Evolutionary conservation across 2,113 vertebrate genomes (phyloP), one percentile per base, ranked within the genome.

Genomic region (Cheirogaleus medius): DNA sequence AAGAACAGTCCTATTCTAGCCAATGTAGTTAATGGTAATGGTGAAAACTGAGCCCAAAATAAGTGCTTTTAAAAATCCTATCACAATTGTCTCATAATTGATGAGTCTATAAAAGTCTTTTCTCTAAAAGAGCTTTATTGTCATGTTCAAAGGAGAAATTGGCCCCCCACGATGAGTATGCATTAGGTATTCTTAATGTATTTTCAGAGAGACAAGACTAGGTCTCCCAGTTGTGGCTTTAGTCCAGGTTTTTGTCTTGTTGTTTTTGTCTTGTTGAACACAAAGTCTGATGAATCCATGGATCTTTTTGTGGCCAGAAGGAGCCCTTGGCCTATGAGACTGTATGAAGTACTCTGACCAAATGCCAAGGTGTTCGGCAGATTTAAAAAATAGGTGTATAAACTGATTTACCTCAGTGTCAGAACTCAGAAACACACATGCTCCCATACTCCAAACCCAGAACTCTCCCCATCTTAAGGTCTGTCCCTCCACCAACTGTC

Each of bases 21-120:
- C 95, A 97, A 92, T 97, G 94, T 97, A 39, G 93, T 98, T 93
- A 8, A 97, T 95, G 96, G 98, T 87, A 95, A 98, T 84, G 97
- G 96, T 71, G 91, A 96, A 97, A 98, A 97, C 78, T 68, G 89
- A 98, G 93, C 92, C 94, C 44, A 47, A 91, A 97, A 68, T 80
- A 97, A 96, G 54, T 90, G 96, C 89, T 63, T 97, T 96, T 97
- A 97, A 91, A 92, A 94, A 88, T 63, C 56, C 69, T 85, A 80
- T 87, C 69, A 80, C 15, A 91, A 69, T 74, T 83, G 23, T 91
- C 54, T 91, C 3, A 11, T 17, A 25, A 39, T 15, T 89, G 83
- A 89, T 91, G 87, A 37, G 82, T 97, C 66, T 83, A 47, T 89
- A 44, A 78, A 90, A 42, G 56, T 73, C 52, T 78, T 71, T 78